Conservation (phyloP, 2,888 invertebrate species). For the Aleiodes alternator region DNA sequence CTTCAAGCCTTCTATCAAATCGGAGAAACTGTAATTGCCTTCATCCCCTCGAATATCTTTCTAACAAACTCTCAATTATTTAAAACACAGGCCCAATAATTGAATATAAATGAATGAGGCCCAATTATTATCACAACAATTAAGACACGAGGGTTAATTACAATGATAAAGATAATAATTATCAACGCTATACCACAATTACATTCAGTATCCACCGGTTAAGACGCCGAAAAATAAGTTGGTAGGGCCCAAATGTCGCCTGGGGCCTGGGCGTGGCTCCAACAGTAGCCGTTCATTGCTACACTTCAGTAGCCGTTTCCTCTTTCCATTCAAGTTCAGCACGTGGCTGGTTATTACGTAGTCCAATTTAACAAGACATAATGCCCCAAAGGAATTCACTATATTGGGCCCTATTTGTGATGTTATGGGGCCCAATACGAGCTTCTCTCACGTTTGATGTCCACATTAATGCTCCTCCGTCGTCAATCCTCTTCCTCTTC, state of each 20-base stretch:
- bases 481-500: neutral
- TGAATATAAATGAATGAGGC: neutral
- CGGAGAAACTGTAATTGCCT: neutral
- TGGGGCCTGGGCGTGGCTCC: conserved; percentile 71
- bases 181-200: conserved; percentile 3
- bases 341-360: conserved; percentile 63
- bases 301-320: conserved; percentile 50
- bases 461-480: conserved; percentile 3
- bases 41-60: neutral
- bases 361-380: conserved; percentile 63
- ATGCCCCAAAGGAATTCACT: conserved; percentile 43
- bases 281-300: conserved; percentile 64
- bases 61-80: neutral
- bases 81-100: neutral
- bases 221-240: conserved; percentile 9
- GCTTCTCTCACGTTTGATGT: neutral
- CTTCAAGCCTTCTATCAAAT: neutral
- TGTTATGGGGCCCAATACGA: conserved; percentile 11
- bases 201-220: conserved; percentile 7
- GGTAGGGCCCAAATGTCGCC: conserved; percentile 63
- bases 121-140: conserved; percentile 7
- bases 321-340: conserved; percentile 49
- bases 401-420: conserved; percentile 15
- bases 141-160: neutral
- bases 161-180: neutral